These are phyloP conservation scores for Eueides isabella DNA, from an alignment of 1,140 invertebrate genomes.

Conservation along the genomic window DNA sequence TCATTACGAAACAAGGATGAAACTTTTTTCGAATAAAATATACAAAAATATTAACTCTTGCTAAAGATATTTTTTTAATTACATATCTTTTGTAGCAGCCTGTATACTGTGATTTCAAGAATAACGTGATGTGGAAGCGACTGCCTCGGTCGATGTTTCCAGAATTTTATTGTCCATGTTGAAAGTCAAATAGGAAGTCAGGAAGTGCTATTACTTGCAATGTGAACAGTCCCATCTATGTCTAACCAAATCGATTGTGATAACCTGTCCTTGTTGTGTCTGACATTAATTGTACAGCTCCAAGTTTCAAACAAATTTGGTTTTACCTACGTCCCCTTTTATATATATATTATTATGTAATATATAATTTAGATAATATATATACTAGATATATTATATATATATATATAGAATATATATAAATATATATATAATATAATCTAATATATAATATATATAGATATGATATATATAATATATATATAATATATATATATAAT, in stretches of 20 bases:
- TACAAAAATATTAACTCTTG: too few species aligned
- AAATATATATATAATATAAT: too few species aligned
- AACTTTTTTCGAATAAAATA: too few species aligned
- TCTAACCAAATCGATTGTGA: background rate
- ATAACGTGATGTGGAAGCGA: background rate
- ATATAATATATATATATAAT: too few species aligned
- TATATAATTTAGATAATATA: too few species aligned
- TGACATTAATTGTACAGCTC: background rate
- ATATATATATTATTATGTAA: too few species aligned
- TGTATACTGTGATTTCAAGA: background rate
- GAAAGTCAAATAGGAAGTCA: background rate
- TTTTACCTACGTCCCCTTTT: too few species aligned
- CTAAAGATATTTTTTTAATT: background rate
- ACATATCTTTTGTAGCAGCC: background rate
- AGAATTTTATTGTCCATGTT: background rate
- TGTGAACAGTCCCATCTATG: background rate
- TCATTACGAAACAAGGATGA: too few species aligned
- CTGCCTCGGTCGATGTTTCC: background rate
- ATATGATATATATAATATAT: too few species aligned
- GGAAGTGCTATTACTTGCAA: background rate
- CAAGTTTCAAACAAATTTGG: background rate
- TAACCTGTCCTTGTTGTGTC: background rate
- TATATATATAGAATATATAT: too few species aligned
- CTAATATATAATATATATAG: too few species aligned
- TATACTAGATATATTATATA: too few species aligned